phyloP scores from a whole-genome alignment of 2,888 invertebrate genomes.

The Brachylomia viminalis region DNA sequence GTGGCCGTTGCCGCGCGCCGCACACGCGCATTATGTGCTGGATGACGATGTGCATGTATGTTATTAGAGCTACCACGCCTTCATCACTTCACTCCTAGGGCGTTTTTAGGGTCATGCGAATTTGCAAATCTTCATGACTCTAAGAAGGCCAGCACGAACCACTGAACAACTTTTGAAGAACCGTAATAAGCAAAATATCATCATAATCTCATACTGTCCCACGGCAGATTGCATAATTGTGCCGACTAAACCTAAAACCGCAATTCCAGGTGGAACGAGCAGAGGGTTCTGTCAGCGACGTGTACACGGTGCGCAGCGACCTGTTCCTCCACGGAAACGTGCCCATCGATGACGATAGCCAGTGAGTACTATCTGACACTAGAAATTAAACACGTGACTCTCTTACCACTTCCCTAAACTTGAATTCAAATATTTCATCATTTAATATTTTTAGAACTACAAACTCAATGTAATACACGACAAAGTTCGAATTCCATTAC shows the following conservation, averaged over 20 bases:
- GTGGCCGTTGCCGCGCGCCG: slow-evolving; percentile 80
- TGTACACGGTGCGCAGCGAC: slow-evolving; percentile 85
- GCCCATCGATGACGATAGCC: slow-evolving; percentile 85
- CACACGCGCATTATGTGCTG: slow-evolving; percentile 67
- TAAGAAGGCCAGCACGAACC: neutral
- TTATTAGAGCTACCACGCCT: neutral
- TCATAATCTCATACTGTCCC: neutral
- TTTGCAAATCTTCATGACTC: neutral
- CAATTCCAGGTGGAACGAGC: slow-evolving; percentile 79
- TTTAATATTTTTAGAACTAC: neutral
- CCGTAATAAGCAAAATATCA: neutral
- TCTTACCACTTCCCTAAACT: neutral
- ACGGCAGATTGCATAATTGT: neutral
- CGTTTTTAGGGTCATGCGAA: neutral
- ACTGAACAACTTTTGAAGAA: neutral
- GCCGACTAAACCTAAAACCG: neutral
- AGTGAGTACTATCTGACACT: slow-evolving; percentile 76
- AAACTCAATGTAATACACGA: neutral
- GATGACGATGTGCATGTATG: slow-evolving; percentile 78
- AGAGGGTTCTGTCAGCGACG: slow-evolving; percentile 82
- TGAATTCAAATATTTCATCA: neutral
- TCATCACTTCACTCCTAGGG: neutral
- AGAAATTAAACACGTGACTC: neutral
- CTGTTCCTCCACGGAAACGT: slow-evolving; percentile 86
- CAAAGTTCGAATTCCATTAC: neutral